Evolutionary conservation across 1,140 invertebrate genomes (phyloP), one percentile per base, ranked within the genome.

Genomic region (Brevipalpus yothersi): DNA sequence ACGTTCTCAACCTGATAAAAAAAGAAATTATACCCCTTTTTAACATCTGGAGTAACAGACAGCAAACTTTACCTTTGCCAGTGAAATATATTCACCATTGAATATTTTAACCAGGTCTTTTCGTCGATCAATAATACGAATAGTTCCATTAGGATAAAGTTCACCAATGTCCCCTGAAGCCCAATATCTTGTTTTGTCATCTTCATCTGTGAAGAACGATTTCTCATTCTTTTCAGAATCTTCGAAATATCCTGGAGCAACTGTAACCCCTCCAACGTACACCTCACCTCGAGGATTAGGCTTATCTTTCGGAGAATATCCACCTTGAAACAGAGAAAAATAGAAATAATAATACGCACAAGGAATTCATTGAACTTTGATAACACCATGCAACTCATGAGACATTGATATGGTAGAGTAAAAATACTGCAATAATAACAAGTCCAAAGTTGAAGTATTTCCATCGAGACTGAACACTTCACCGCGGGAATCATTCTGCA

Each of bases 111-210:
- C 71, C 39, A 78, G 66, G 64, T 78, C 76, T 63, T 78, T 78
- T 66, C 76, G 78, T 12, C 76, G 69, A 66, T 78, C 93, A 68
- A 98, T 96, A 67, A 99, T 95, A 76, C 86, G 88, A 51, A 98
- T 80, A 65, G 81, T 83, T 45, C 94, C 94, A 74, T 97, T 90
- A 31, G 77, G 72, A 53, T 91, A 82, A 62, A 95, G 74, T 76
- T 94, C 87, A 9, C 84, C 92, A 73, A 99, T 89, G 73, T 99
- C 94, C 4, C 94, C 94, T 54, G 89, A 91, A 65, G 81, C 82
- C 72, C 98, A 97, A 84, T 89, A 94, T 61, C 83, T 74, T 62
- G 77, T 78, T 0, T 84, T 86, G 65, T 84, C 77, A 65, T 80
- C 78, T 42, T 65, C 64, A 57, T 82, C 79, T 59, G 82, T 41